Evolutionary conservation across 2,888 invertebrate genomes (phyloP).

Genomic region (Nebria salina): DNA sequence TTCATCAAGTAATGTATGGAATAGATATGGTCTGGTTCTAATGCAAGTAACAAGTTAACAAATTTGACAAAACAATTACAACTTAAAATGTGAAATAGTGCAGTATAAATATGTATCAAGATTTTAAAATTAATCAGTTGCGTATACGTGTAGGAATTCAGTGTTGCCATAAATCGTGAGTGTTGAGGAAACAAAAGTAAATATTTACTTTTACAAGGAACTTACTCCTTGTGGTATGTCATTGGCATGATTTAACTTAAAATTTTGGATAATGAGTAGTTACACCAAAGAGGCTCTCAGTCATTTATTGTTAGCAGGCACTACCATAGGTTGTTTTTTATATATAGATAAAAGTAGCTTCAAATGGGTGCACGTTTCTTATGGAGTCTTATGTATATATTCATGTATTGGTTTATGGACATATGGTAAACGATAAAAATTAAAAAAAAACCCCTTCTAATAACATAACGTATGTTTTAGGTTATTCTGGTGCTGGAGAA

Average conservation of each 20-base stretch:
- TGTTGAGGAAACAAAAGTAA: slow-evolving; percentile 16
- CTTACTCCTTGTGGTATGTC: background rate
- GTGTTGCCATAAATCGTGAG: slow-evolving; percentile 29
- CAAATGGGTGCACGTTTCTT: slow-evolving; percentile 53
- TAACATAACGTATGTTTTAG: slow-evolving; percentile 51
- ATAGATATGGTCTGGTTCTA: no score
- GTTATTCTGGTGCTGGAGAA: slow-evolving; percentile 58
- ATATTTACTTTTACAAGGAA: slow-evolving; percentile 19
- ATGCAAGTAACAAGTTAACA: no score
- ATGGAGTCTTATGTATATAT: slow-evolving; percentile 55
- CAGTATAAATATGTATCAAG: background rate
- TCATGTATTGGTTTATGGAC: slow-evolving; percentile 58
- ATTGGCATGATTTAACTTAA: slow-evolving; percentile 16
- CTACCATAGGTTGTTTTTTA: slow-evolving; percentile 37
- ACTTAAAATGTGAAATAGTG: no score
- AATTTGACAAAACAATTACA: no score
- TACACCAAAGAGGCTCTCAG: slow-evolving; percentile 32
- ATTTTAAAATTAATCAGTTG: background rate
- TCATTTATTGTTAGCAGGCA: slow-evolving; percentile 34
- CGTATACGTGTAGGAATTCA: slow-evolving; percentile 2
- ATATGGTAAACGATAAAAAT: slow-evolving; percentile 53
- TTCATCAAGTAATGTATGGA: no score
- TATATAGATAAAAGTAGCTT: slow-evolving; percentile 6
- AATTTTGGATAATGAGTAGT: slow-evolving; percentile 27
- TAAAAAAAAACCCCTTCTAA: background rate